phyloP scores from a whole-genome alignment of 92 coral and sea anemone species.

The Porites divaricata region DNA sequence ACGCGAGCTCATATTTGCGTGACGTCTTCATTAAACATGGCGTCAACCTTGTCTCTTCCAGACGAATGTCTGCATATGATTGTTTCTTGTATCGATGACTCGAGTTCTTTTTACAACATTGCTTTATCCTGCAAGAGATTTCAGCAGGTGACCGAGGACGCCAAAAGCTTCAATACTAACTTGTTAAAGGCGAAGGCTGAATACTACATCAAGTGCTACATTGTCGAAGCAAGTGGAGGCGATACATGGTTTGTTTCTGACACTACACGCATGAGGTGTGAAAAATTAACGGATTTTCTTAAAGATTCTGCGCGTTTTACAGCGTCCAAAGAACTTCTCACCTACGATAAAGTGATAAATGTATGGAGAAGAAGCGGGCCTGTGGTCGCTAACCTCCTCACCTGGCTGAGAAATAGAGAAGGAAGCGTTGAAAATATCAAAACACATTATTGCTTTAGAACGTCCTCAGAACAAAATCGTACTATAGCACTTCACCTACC shows the following conservation, averaged over 20 bases:
- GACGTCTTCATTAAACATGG: background rate
- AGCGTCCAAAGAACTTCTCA: slow-evolving; percentile 2
- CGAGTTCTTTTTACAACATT: slow-evolving; percentile 30
- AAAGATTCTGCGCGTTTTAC: slow-evolving; percentile 10
- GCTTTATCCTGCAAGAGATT: slow-evolving; percentile 53
- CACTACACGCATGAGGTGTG: background rate
- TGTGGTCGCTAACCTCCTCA: slow-evolving; percentile 62
- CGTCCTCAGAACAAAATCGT: background rate
- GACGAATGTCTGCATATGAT: slow-evolving; percentile 48
- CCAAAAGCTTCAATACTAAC: slow-evolving; percentile 31
- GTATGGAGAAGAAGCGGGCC: slow-evolving; percentile 70
- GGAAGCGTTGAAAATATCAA: too few species aligned
- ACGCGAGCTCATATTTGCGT: background rate
- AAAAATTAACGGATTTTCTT: slow-evolving; percentile 21
- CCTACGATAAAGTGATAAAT: slow-evolving; percentile 41
- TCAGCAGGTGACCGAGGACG: slow-evolving; percentile 16
- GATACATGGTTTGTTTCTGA: background rate
- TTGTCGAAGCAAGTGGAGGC: slow-evolving; percentile 3
- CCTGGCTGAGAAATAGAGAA: too few species aligned
- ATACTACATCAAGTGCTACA: slow-evolving; percentile 39
- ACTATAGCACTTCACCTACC: slow-evolving; percentile 42
- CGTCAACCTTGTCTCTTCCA: slow-evolving; percentile 44
- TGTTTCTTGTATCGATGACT: slow-evolving; percentile 19
- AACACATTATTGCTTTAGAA: too few species aligned
- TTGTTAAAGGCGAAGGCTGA: slow-evolving; percentile 55